Evolutionary conservation across 2,888 invertebrate genomes (phyloP).

Genomic region (Drosophila lacicola): DNA sequence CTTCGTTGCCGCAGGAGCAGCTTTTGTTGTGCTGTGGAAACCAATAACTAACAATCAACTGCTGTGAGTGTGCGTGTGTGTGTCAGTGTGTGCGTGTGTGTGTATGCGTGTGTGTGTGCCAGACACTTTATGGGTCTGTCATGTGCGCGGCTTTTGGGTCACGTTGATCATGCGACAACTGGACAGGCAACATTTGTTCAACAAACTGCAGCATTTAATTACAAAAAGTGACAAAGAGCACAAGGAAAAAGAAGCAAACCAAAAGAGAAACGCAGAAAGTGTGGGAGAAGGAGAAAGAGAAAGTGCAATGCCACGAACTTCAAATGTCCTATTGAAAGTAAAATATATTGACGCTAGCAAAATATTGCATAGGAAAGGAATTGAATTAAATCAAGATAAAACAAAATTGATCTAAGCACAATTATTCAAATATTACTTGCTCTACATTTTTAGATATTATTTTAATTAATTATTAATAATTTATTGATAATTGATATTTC

Average conservation of each 20-base stretch:
- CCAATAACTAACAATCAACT: constrained; percentile 80
- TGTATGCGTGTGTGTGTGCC: constrained; percentile 9
- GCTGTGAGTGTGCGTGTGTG: constrained; percentile 11
- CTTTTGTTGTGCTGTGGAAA: constrained; percentile 34
- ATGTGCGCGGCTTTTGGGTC: constrained; percentile 64
- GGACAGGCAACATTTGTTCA: constrained; percentile 60
- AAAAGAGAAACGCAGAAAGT: neutral
- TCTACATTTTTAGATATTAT: no score
- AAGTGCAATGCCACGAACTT: constrained; percentile 19
- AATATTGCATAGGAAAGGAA: neutral
- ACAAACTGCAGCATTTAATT: constrained; percentile 73
- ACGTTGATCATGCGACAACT: constrained; percentile 70
- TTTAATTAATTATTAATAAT: no score
- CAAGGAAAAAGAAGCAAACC: constrained; percentile 1
- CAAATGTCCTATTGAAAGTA: neutral
- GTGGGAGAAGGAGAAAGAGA: neutral
- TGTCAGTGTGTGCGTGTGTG: constrained; percentile 8
- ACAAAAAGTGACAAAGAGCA: constrained; percentile 49
- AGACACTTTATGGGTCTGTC: constrained; percentile 70
- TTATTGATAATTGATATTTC: no score
- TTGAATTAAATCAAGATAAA: no score
- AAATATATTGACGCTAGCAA: neutral
- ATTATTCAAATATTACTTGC: no score
- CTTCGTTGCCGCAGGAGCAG: constrained; percentile 29
- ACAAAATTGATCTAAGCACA: no score